phyloP scores from a whole-genome alignment of 2,113 vertebrate species.

The Arizona elegans region DNA sequence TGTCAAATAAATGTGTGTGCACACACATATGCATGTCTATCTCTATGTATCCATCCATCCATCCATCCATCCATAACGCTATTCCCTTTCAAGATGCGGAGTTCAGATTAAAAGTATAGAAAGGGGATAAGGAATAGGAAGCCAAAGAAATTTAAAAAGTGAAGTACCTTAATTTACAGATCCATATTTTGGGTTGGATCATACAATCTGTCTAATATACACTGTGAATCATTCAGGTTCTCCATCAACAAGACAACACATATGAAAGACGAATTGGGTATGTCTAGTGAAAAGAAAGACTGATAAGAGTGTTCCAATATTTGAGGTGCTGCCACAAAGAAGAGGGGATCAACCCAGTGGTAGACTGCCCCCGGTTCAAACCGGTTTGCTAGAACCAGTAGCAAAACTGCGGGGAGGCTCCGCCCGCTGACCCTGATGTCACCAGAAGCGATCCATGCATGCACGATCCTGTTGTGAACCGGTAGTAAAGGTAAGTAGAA shows the following conservation, averaged over 20 bases:
- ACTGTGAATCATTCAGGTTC: background rate
- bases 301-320: background rate
- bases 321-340: background rate
- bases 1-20: background rate
- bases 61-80: background rate
- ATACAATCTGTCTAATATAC: background rate
- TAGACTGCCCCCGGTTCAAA: too few species aligned
- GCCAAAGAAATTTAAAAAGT: background rate
- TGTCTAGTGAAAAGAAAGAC: background rate
- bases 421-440: too few species aligned
- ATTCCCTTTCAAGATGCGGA: background rate
- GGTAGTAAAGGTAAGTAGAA: too few species aligned
- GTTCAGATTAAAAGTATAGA: background rate
- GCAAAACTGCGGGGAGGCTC: too few species aligned
- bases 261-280: background rate
- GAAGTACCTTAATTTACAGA: background rate
- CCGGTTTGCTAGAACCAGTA: too few species aligned
- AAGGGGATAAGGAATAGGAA: background rate
- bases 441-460: too few species aligned
- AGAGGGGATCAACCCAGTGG: background rate
- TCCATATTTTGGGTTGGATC: background rate
- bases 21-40: background rate
- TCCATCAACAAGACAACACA: background rate
- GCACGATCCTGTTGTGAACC: too few species aligned
- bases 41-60: background rate